phyloP scores from a whole-genome alignment of 2,113 vertebrate genomes.

The Solea senegalensis region DNA sequence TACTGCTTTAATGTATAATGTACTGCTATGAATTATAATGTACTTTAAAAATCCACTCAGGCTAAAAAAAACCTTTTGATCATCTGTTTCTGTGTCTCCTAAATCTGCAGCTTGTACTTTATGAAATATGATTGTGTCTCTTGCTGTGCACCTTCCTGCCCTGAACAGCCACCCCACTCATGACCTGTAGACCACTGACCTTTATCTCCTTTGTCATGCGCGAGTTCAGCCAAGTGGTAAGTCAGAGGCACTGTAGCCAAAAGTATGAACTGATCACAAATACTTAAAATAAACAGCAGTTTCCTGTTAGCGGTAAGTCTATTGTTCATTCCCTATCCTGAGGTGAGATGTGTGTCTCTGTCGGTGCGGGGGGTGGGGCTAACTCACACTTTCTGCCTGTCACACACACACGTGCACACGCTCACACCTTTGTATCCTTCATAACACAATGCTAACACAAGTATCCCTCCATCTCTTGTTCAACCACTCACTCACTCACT shows the following conservation, averaged over 20 bases:
- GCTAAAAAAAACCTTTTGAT: constrained; percentile 22
- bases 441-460: too few species aligned
- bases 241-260: neutral
- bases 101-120: constrained; percentile 11
- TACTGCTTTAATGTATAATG: constrained; percentile 11
- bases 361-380: too few species aligned
- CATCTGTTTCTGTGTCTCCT: constrained; percentile 22
- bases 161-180: neutral
- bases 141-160: neutral
- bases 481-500: too few species aligned
- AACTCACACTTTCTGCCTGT: too few species aligned
- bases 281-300: too few species aligned
- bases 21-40: neutral
- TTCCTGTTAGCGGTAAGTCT: too few species aligned
- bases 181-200: constrained; percentile 37
- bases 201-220: constrained; percentile 42
- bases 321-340: too few species aligned
- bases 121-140: neutral
- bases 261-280: too few species aligned
- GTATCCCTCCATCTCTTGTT: too few species aligned
- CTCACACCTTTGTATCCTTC: too few species aligned
- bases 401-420: too few species aligned
- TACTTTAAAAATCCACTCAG: constrained; percentile 24
- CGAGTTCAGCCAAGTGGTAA: constrained; percentile 16
- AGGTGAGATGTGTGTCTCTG: too few species aligned